phyloP scores from a whole-genome alignment of 2,113 vertebrate genomes.

The Saiga tatarica region DNA sequence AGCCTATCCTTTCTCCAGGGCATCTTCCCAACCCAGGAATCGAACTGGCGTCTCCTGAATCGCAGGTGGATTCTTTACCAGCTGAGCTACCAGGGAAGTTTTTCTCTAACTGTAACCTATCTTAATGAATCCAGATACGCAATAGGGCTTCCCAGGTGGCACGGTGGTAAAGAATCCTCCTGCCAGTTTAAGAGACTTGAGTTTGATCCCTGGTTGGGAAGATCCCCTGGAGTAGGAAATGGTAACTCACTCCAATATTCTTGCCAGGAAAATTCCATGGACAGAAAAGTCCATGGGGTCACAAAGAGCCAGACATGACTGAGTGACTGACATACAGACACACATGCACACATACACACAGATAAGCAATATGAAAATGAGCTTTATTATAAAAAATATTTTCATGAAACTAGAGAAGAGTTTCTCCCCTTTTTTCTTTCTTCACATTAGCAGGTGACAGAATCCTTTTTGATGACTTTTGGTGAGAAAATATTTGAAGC shows the following conservation, averaged over 20 bases:
- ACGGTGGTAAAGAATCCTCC: background rate
- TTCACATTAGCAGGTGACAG: background rate
- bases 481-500: background rate
- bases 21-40: too few species aligned
- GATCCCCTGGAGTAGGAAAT: background rate
- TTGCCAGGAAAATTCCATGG: background rate
- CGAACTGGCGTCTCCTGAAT: too few species aligned
- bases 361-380: constrained; percentile 8
- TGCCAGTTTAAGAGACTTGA: background rate
- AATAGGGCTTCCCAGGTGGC: background rate
- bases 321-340: background rate
- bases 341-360: background rate
- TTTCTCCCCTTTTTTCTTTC: background rate
- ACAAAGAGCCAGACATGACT: background rate
- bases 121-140: background rate
- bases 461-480: background rate
- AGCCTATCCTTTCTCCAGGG: too few species aligned
- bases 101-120: background rate
- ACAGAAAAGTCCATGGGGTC: background rate
- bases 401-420: background rate
- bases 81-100: background rate
- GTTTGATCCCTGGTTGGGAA: background rate
- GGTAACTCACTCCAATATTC: background rate
- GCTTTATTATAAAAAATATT: background rate
- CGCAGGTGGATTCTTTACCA: too few species aligned